Evolutionary conservation across 2,797 vertebrate species (phyloP).

Genomic region (Aselliscus stoliczkanus): DNA sequence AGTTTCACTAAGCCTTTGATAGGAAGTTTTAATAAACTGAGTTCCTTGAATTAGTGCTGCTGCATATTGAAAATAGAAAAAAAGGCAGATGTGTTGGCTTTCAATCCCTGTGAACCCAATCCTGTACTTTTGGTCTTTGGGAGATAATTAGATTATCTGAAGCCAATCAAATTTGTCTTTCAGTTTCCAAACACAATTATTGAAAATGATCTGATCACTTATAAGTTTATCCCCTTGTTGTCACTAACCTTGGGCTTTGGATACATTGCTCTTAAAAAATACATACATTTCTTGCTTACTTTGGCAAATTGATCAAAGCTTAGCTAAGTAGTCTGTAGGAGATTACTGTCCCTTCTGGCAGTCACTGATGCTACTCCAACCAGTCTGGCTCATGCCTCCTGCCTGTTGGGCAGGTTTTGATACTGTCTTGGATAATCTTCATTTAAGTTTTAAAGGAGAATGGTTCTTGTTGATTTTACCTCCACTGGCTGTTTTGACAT

Average conservation of each 20-base stretch:
- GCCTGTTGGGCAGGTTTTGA: background rate
- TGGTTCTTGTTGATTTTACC: background rate
- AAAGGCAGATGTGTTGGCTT: background rate
- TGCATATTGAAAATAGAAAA: background rate
- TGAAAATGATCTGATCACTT: background rate
- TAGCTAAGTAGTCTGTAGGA: background rate
- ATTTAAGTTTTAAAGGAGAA: background rate
- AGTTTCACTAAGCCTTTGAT: background rate
- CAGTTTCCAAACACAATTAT: background rate
- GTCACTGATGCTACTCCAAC: background rate
- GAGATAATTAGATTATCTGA: background rate
- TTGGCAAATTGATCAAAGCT: background rate
- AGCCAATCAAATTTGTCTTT: background rate
- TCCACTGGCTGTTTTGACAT: background rate
- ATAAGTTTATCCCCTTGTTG: background rate
- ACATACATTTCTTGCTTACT: background rate
- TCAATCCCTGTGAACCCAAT: background rate
- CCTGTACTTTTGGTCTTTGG: background rate
- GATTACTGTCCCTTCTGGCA: slow-evolving; percentile 1
- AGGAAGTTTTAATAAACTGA: background rate
- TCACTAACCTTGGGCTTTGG: background rate
- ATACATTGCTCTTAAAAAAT: background rate
- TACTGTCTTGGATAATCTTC: background rate
- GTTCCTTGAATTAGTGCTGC: background rate
- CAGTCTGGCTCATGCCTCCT: background rate